Evolutionary conservation across 2,888 invertebrate genomes (phyloP).

Genomic region (Dexiosoma caninum): DNA sequence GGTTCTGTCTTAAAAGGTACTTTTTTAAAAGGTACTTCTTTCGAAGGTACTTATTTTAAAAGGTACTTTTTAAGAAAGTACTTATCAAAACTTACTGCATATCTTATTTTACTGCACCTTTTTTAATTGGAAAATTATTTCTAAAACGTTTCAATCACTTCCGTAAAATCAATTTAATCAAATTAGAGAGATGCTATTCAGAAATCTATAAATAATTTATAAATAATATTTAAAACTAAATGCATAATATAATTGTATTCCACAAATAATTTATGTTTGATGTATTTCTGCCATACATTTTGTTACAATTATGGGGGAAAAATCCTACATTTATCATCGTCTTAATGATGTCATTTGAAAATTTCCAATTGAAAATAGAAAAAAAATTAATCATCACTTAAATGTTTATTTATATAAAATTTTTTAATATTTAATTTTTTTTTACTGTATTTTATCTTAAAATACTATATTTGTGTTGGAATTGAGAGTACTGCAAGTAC

Average conservation of each 20-base stretch:
- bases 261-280: neutral
- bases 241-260: neutral
- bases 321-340: neutral
- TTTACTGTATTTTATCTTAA: neutral
- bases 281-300: neutral
- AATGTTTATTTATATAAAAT: slow-evolving; percentile 1
- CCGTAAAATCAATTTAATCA: neutral
- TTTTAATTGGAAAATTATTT: neutral
- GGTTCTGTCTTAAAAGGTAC: neutral
- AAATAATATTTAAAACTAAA: neutral
- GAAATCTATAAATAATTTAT: slow-evolving; percentile 14
- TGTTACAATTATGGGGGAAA: neutral
- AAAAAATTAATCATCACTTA: slow-evolving; percentile 43
- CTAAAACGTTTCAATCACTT: neutral
- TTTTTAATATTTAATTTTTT: neutral
- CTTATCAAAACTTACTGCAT: neutral
- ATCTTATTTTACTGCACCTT: no score
- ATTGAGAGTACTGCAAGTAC: slow-evolving; percentile 18
- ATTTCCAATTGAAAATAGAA: slow-evolving; percentile 28
- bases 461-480: neutral
- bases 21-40: neutral
- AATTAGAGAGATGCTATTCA: neutral
- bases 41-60: neutral
- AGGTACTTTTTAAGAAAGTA: neutral
- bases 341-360: slow-evolving; percentile 57